phyloP scores from a whole-genome alignment of 2,113 vertebrate genomes.

The Sigmodon hispidus region DNA sequence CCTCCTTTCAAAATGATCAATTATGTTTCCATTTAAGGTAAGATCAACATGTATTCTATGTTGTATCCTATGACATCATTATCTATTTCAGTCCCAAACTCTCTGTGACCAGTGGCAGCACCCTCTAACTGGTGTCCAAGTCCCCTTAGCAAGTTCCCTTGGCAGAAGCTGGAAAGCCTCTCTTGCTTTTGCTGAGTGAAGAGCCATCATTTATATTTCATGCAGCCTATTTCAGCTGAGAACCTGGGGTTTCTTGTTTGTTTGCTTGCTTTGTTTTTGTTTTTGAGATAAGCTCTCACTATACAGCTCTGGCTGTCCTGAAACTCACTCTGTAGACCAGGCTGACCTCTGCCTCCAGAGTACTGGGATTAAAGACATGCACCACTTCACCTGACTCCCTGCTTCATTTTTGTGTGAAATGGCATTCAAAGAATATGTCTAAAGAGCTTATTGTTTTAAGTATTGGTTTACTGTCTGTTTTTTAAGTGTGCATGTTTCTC shows the following conservation, averaged over 20 bases:
- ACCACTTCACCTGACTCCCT: background rate
- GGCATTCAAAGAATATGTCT: background rate
- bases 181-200: background rate
- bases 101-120: background rate
- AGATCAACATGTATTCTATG: background rate
- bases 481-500: background rate
- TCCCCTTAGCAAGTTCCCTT: background rate
- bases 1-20: background rate
- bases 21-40: background rate
- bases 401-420: background rate
- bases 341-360: background rate
- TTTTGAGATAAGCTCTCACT: background rate
- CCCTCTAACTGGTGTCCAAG: background rate
- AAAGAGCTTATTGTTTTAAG: constrained; percentile 34
- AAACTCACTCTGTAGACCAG: background rate
- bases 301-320: background rate
- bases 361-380: background rate
- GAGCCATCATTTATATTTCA: background rate
- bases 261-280: background rate
- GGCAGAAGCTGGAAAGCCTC: background rate
- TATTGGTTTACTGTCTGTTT: background rate
- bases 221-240: background rate
- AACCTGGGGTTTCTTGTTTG: background rate
- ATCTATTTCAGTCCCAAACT: background rate
- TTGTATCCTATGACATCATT: background rate